Evolutionary conservation across 2,888 invertebrate species (phyloP), one percentile per base, ranked within the genome.

Genomic region (Zhengitettix transpicula): DNA sequence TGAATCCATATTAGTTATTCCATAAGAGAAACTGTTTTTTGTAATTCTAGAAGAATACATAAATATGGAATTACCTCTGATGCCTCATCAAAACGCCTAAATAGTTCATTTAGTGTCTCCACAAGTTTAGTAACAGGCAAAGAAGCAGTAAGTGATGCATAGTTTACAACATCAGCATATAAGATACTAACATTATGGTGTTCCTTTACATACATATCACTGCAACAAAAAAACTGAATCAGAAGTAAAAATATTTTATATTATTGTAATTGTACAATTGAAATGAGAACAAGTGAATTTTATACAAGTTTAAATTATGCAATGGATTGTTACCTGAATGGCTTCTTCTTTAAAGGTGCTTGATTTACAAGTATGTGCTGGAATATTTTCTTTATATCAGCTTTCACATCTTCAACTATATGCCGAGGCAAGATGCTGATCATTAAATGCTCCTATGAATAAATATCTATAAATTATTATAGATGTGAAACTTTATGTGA

Each of bases 111-210:
- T 15, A 95, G 74, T 1, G 91, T 86, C 69, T 89, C 89, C 3
- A 95, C 89, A 66, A 95, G 80, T 64, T 87, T 83, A 69, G 84
- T 81, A 0, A 91, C 88, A 0, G 86, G 84, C 58, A 95, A 72
- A 1, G 86, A 85, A 0, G 87, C 87, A 0, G 95, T 93, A 73
- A 92, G 80, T 67, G 85, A 83, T 0, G 94, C 94, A 69, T 92
- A 95, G 73, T 94, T 93, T 0, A 94, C 94, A 55, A 95, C 91
- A 71, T 95, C 95, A 0, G 95, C 94, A 69, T 91, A 95, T 42
- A 95, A 74, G 64, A 95, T 89, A 66, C 90, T 87, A 1, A 95
- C 94, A 69, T 93, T 86, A 15, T 87, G 81, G 69, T 95, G 92
- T 47, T 85, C 84, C 72, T 91, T 89, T 0, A 95, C 85, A 69